Evolutionary conservation across 2,113 vertebrate genomes (phyloP).

Genomic region (Syngnathus typhle): DNA sequence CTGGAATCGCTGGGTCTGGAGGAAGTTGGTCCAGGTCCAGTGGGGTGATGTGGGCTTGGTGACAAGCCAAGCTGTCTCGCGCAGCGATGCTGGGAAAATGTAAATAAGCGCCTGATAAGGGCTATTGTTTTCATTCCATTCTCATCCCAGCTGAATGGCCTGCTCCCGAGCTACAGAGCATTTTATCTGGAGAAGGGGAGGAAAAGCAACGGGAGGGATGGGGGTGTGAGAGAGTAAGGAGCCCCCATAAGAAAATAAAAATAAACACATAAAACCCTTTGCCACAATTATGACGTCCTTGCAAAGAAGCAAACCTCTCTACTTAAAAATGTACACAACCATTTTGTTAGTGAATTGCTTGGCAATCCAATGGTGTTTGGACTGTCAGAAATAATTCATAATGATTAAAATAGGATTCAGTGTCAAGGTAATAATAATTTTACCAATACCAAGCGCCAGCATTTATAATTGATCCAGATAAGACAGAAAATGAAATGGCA

Average conservation of each 20-base stretch:
- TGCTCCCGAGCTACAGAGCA: slow-evolving; percentile 66
- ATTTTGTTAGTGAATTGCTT: slow-evolving; percentile 14
- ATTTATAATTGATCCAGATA: slow-evolving; percentile 48
- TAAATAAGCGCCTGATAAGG: slow-evolving; percentile 81
- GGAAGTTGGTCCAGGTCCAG: slow-evolving; percentile 67
- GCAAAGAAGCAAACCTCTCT: slow-evolving; percentile 26
- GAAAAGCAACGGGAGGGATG: slow-evolving; percentile 49
- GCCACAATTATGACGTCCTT: slow-evolving; percentile 51
- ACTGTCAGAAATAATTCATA: slow-evolving; percentile 17
- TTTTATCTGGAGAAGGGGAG: slow-evolving; percentile 68
- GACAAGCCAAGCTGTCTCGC: slow-evolving; percentile 64
- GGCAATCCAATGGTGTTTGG: slow-evolving; percentile 9
- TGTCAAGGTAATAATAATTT: slow-evolving; percentile 55
- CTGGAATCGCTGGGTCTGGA: slow-evolving; percentile 60
- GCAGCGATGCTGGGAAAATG: slow-evolving; percentile 76
- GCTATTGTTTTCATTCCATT: slow-evolving; percentile 87
- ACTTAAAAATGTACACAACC: slow-evolving; percentile 8
- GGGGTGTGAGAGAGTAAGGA: slow-evolving; percentile 59
- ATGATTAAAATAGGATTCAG: slow-evolving; percentile 18
- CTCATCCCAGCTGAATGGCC: slow-evolving; percentile 77
- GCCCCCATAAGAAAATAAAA: slow-evolving; percentile 65
- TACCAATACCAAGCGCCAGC: slow-evolving; percentile 55
- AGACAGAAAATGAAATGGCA: slow-evolving; percentile 55
- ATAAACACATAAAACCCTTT: slow-evolving; percentile 66
- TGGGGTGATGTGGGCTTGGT: slow-evolving; percentile 63